These are phyloP conservation scores for Jaculus jaculus DNA, from an alignment of 2,113 vertebrate genomes.

Conservation along the genomic window DNA sequence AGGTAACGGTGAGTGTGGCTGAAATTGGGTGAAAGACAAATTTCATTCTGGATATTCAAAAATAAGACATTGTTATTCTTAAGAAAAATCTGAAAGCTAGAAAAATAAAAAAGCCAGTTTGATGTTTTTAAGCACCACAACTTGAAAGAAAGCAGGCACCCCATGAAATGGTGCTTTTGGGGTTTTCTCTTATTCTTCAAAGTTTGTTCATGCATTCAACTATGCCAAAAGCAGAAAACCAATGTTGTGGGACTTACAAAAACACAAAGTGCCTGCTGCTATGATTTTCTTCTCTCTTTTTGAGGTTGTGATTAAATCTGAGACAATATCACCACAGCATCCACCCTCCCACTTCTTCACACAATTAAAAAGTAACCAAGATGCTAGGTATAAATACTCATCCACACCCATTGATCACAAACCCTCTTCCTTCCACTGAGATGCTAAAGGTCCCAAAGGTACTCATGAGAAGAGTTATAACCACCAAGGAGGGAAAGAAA, in stretches of 20 bases:
- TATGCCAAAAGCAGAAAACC: neutral
- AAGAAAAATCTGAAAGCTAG: neutral
- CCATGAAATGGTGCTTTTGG: neutral
- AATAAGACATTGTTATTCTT: neutral
- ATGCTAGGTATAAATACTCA: neutral
- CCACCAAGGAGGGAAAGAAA: neutral
- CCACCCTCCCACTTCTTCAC: too few relatives aligned
- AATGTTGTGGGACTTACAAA: neutral
- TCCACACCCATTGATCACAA: neutral
- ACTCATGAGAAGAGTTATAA: neutral
- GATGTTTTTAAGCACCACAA: neutral
- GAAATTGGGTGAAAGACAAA: neutral
- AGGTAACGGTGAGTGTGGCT: neutral
- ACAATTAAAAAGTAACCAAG: neutral
- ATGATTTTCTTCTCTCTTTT: neutral
- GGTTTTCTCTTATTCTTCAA: neutral
- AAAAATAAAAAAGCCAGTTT: neutral
- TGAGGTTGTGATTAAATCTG: neutral
- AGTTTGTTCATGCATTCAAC: neutral
- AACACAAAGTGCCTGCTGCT: neutral
- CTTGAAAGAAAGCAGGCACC: neutral
- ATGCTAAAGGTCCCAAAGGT: neutral
- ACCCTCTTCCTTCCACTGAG: neutral
- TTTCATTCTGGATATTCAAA: neutral
- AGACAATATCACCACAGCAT: neutral